Percentiles rank a stretch among this genome's conserved stretches.
These are phyloP conservation scores for Aphelocoma californica DNA, from an alignment of 2,797 vertebrate genomes.

Conservation along the genomic window DNA sequence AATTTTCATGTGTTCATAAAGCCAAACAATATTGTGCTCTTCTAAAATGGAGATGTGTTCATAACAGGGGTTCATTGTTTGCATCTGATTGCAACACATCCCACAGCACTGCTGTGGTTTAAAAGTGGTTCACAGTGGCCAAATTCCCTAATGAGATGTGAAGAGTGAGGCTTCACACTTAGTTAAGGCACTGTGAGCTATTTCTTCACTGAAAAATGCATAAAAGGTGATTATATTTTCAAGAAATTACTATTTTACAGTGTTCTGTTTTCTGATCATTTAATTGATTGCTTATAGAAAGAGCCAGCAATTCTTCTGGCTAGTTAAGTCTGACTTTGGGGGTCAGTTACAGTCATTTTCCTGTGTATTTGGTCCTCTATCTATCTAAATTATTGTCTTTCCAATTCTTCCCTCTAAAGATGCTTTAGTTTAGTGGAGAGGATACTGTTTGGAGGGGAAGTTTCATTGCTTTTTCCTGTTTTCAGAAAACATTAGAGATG, in stretches of 20 bases:
- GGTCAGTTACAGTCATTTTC: background rate
- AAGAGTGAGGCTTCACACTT: background rate
- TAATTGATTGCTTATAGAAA: background rate
- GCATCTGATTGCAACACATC: background rate
- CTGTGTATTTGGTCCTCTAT: background rate
- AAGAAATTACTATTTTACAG: background rate
- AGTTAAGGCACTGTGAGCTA: background rate
- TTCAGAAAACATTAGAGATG: background rate
- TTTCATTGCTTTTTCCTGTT: background rate
- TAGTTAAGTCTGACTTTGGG: background rate
- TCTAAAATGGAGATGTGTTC: constrained; percentile 9
- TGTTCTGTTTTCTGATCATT: background rate
- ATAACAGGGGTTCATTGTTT: background rate
- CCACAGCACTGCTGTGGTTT: background rate
- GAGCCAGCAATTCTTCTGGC: background rate
- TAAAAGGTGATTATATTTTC: background rate
- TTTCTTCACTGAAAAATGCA: background rate
- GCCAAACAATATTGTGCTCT: background rate
- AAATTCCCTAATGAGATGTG: background rate
- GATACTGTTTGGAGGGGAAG: background rate
- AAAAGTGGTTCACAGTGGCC: background rate
- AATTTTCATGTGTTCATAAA: constrained; percentile 28
- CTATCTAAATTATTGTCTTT: background rate
- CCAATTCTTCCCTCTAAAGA: background rate
- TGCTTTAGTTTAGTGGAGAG: background rate